Percentiles rank a stretch among this genome's conserved stretches.
phyloP scores from a whole-genome alignment of 2,888 invertebrate species.

The Sarcophaga rosellei region DNA sequence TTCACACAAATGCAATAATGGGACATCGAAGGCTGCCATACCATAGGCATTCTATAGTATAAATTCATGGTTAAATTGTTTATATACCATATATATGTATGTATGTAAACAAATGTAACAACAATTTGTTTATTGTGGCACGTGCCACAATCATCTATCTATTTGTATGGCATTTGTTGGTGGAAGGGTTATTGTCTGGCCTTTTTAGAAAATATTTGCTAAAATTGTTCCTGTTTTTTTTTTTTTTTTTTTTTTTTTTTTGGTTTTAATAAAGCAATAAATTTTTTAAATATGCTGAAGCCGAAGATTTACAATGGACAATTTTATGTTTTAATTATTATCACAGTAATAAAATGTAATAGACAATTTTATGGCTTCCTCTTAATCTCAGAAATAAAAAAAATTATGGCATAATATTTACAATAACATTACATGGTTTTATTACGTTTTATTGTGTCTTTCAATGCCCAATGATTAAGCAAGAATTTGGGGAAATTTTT shows the following conservation, averaged over 20 bases:
- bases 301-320: conserved; percentile 24
- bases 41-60: conserved; percentile 23
- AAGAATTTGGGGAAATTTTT: too few relatives aligned
- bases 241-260: not conserved
- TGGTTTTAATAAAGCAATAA: conserved; percentile 44
- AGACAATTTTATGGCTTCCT: not conserved
- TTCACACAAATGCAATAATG: conserved; percentile 49
- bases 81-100: not conserved
- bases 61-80: conserved; percentile 35
- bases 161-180: not conserved
- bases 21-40: not conserved
- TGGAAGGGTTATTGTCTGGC: not conserved
- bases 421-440: not conserved
- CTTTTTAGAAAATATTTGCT: not conserved
- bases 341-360: conserved; percentile 34
- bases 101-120: conserved; percentile 22
- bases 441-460: too few relatives aligned
- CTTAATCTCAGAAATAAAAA: conserved; percentile 15
- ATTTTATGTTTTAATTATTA: conserved; percentile 59
- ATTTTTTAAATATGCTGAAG: conserved; percentile 29
- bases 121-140: conserved; percentile 64
- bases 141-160: conserved; percentile 51
- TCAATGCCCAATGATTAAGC: too few relatives aligned
- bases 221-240: not conserved
- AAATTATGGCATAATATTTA: not conserved